These are phyloP conservation scores for Syrphus vitripennis DNA, from an alignment of 2,888 invertebrate genomes.

Conservation along the genomic window DNA sequence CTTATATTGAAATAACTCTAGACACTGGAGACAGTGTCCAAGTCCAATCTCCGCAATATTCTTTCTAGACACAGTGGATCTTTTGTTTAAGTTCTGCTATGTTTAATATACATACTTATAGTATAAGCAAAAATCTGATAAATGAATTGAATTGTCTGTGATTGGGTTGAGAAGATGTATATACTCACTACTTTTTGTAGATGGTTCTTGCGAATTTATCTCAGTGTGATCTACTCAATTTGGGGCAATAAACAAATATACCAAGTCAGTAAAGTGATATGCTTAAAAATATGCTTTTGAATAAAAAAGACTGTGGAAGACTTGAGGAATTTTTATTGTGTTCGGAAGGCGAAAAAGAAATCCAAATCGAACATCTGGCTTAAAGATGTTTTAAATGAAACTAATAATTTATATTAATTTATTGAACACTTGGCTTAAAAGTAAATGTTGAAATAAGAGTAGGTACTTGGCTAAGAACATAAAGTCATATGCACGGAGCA, in stretches of 20 bases:
- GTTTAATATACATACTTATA: background rate
- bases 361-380: background rate
- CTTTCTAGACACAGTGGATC: conserved; percentile 28
- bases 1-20: background rate
- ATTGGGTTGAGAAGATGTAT: background rate
- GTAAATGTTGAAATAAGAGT: too few relatives aligned
- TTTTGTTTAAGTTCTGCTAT: background rate
- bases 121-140: conserved; percentile 24
- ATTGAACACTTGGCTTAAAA: too few relatives aligned
- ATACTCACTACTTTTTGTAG: background rate
- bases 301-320: background rate
- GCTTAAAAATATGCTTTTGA: background rate
- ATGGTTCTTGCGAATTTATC: conserved; percentile 30
- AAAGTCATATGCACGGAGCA: too few relatives aligned
- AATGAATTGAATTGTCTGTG: conserved; percentile 61
- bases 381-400: background rate
- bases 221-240: conserved; percentile 49
- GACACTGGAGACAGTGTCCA: conserved; percentile 19
- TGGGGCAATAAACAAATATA: conserved; percentile 37
- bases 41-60: background rate
- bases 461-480: too few relatives aligned
- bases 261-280: background rate
- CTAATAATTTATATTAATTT: background rate
- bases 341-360: background rate
- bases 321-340: background rate